Evolutionary conservation across 2,888 invertebrate species (phyloP).

Genomic region (Colletes collaris): DNA sequence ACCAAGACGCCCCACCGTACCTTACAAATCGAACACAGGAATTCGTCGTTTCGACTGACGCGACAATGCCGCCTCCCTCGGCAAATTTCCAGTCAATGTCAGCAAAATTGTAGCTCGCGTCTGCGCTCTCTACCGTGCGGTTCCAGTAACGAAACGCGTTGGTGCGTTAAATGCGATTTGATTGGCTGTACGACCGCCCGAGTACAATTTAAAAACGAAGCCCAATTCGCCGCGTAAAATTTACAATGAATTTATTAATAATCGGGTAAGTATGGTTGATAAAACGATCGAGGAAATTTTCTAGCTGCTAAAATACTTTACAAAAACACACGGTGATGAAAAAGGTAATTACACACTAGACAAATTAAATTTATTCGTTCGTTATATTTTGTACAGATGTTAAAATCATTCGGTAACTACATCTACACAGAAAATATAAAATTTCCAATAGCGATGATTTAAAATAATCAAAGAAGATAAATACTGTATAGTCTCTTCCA

Average conservation of each 20-base stretch:
- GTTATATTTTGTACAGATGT: not conserved
- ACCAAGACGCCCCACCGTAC: constrained; percentile 18
- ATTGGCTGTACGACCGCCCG: not conserved
- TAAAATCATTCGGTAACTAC: too few species aligned
- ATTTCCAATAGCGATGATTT: not conserved
- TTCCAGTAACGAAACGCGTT: constrained; percentile 5
- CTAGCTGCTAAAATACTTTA: too few species aligned
- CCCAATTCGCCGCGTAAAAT: too few species aligned
- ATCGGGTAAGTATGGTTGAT: too few species aligned
- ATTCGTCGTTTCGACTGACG: constrained; percentile 19
- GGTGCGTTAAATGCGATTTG: not conserved
- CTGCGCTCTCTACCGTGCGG: constrained; percentile 28
- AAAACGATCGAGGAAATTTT: too few species aligned
- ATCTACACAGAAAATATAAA: not conserved
- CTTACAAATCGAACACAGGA: constrained; percentile 12
- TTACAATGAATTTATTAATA: too few species aligned
- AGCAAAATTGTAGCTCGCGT: constrained; percentile 19
- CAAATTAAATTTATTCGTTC: constrained; percentile 16
- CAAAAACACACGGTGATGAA: too few species aligned
- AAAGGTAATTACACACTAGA: not conserved
- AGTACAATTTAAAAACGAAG: not conserved
- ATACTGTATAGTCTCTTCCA: too few species aligned
- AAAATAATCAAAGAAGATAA: not conserved
- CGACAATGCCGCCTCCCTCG: constrained; percentile 51
- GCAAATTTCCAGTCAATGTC: constrained; percentile 44